A percentile compares a stretch with the other conserved stretches of the same genome.
phyloP scores from a whole-genome alignment of 1,140 invertebrate species.

The Drosophila neocordata region DNA sequence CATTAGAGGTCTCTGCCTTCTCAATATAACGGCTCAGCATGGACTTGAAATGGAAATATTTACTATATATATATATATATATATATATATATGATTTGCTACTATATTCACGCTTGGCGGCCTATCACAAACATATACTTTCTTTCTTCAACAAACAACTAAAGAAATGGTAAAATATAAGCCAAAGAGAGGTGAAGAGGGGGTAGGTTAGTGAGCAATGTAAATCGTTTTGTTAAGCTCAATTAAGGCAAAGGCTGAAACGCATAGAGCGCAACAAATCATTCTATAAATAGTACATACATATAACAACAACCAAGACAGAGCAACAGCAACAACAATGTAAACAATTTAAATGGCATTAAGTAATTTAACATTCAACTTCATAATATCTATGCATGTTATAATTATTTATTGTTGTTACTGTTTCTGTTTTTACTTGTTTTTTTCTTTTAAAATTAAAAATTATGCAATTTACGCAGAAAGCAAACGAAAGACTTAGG shows the following conservation, averaged over 20 bases:
- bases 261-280: constrained; percentile 75
- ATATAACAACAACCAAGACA: constrained; percentile 14
- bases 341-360: constrained; percentile 66
- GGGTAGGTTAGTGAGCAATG: constrained; percentile 31
- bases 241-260: constrained; percentile 52
- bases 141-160: not conserved
- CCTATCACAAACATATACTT: constrained; percentile 29
- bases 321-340: constrained; percentile 28
- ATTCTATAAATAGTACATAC: constrained; percentile 58
- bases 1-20: constrained; percentile 41
- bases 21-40: constrained; percentile 14
- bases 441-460: not conserved
- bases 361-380: constrained; percentile 65
- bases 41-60: constrained; percentile 9
- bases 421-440: not conserved
- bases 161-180: no score
- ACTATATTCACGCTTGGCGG: constrained; percentile 24
- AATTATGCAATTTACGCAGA: constrained; percentile 28
- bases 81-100: constrained; percentile 19
- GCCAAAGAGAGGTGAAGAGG: not conserved
- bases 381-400: constrained; percentile 38
- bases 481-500: constrained; percentile 69
- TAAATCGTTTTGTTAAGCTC: constrained; percentile 61
- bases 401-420: constrained; percentile 37
- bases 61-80: no score